Percentiles rank a stretch among this genome's conserved stretches.
Conservation (phyloP, 2,113 vertebrate genomes). For the Lepus americanus region DNA sequence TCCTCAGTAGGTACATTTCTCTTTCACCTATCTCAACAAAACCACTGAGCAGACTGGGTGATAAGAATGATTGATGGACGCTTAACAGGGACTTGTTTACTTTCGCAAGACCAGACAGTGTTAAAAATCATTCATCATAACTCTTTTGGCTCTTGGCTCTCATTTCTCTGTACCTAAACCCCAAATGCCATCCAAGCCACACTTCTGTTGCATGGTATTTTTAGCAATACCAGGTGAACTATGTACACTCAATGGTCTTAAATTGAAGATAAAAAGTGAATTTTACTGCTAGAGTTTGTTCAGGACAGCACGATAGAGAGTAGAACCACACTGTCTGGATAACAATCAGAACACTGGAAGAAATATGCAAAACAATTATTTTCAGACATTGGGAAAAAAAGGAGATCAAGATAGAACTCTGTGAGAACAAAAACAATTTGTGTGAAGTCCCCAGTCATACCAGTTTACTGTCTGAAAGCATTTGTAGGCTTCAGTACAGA, state of each 20-base stretch:
- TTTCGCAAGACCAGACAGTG: not conserved
- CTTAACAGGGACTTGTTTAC: not conserved
- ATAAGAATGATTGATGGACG: not conserved
- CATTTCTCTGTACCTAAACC: not conserved
- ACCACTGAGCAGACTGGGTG: not conserved
- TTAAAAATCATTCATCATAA: not conserved
- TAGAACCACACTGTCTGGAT: not conserved
- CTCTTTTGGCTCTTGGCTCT: not conserved
- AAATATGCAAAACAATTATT: not conserved
- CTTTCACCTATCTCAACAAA: not conserved
- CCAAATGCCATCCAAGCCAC: not conserved
- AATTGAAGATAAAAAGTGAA: not conserved
- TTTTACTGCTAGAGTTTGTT: not conserved
- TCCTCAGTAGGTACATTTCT: not conserved
- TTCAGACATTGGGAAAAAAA: not conserved
- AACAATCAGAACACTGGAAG: not conserved
- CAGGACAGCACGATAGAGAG: rapidly evolving
- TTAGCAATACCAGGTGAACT: not conserved
- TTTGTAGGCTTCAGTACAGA: not conserved
- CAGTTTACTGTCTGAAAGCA: not conserved
- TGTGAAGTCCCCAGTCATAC: not conserved
- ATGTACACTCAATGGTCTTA: not conserved
- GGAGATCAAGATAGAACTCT: not conserved
- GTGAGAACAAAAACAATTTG: not conserved
- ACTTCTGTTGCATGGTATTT: not conserved